These are phyloP conservation scores for Lycaon pictus DNA, from an alignment of 2,113 vertebrate species.

Conservation along the genomic window DNA sequence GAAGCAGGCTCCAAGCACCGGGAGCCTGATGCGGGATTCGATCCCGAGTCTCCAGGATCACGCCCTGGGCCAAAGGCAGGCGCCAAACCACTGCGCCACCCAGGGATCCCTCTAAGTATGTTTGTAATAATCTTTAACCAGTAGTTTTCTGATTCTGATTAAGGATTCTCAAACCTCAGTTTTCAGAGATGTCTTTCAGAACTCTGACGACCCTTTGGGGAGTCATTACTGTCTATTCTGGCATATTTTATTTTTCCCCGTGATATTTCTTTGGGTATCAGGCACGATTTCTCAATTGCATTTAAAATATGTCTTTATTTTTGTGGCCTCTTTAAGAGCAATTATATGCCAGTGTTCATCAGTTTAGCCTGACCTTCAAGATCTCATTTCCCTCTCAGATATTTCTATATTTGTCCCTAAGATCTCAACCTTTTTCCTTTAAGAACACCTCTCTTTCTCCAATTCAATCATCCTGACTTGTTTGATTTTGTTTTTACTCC, in stretches of 20 bases:
- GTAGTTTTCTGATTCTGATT: not conserved
- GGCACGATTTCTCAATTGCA: conserved; percentile 26
- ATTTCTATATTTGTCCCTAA: conserved; percentile 53
- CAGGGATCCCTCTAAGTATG: not conserved
- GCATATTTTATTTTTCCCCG: not conserved
- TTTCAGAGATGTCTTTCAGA: not conserved
- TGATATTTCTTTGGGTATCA: not conserved
- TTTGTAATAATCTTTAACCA: not conserved
- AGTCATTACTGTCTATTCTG: not conserved
- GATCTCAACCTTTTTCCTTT: conserved; percentile 38
- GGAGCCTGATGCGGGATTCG: too few species aligned
- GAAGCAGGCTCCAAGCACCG: too few species aligned
- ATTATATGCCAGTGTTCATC: conserved; percentile 40
- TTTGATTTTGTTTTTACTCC: conserved; percentile 66
- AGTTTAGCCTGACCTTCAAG: conserved; percentile 48
- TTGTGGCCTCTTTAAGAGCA: conserved; percentile 58
- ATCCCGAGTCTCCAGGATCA: too few species aligned
- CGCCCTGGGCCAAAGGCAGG: too few species aligned
- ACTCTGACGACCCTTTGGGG: not conserved
- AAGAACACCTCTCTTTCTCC: conserved; percentile 25
- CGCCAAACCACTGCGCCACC: too few species aligned
- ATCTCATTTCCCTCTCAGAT: conserved; percentile 49
- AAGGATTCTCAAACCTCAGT: not conserved
- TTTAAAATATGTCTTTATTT: conserved; percentile 56
- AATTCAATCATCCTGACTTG: conserved; percentile 45